Evolutionary conservation across 1,140 invertebrate species (phyloP).

Genomic region (Heliconius eleuchia): DNA sequence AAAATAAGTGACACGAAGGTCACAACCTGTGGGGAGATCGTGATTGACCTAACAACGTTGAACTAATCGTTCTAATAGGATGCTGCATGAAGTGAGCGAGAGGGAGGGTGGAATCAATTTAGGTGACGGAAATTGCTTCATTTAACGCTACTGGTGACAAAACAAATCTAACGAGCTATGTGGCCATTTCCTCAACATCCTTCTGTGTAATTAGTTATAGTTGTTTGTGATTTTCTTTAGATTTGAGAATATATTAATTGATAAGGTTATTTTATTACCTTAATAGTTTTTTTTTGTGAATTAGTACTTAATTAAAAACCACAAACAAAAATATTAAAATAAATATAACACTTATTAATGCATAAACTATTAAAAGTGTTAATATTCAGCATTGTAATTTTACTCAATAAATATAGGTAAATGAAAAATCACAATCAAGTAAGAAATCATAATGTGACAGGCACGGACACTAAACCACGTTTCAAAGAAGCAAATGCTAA

Average conservation of each 20-base stretch:
- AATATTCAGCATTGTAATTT: not conserved
- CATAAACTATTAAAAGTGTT: no score
- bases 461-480: not conserved
- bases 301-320: no score
- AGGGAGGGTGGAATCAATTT: constrained; percentile 53
- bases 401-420: not conserved
- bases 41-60: constrained; percentile 39
- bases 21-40: constrained; percentile 26
- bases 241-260: not conserved
- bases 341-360: not conserved
- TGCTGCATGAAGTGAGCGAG: constrained; percentile 36
- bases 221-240: not conserved
- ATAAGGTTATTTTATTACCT: not conserved
- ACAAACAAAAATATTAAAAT: not conserved
- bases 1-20: constrained; percentile 13
- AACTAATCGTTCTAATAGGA: constrained; percentile 48
- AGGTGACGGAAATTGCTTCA: constrained; percentile 63
- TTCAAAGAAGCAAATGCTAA: not conserved
- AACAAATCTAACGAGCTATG: constrained; percentile 42
- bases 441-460: not conserved
- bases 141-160: constrained; percentile 56
- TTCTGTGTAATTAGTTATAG: constrained; percentile 20
- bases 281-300: not conserved
- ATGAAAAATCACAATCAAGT: not conserved
- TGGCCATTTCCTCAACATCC: constrained; percentile 40